These are phyloP conservation scores for Sesia bembeciformis DNA, from an alignment of 2,888 invertebrate genomes.

Conservation along the genomic window DNA sequence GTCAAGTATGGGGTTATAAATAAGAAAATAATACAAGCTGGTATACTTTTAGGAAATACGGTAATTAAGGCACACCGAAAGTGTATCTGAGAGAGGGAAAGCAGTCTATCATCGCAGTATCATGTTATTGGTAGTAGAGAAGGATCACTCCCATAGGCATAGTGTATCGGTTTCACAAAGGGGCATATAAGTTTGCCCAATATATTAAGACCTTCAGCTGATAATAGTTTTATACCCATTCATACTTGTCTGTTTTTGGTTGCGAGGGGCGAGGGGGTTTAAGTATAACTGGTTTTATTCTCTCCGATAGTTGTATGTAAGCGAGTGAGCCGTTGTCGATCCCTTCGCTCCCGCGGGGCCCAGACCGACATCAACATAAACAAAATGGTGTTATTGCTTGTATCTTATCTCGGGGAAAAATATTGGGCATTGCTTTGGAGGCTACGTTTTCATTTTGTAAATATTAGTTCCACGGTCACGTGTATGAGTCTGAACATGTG, in stretches of 20 bases:
- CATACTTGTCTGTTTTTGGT: constrained; percentile 6
- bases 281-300: constrained; percentile 18
- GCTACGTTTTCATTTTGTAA: constrained; percentile 10
- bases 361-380: constrained; percentile 60
- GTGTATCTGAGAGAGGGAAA: not conserved
- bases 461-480: constrained; percentile 1
- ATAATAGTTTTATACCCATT: constrained; percentile 10
- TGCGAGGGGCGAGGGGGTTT: constrained; percentile 16
- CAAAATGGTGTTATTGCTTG: constrained; percentile 61
- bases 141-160: constrained; percentile 32
- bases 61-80: too few relatives aligned
- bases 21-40: too few relatives aligned
- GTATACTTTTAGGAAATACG: too few relatives aligned
- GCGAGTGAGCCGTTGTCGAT: constrained; percentile 19
- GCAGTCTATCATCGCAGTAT: constrained; percentile 29
- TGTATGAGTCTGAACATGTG: too few relatives aligned
- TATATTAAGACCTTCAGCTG: constrained; percentile 14
- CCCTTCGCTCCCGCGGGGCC: constrained; percentile 31
- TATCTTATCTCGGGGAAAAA: constrained; percentile 57
- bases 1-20: too few relatives aligned
- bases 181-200: constrained; percentile 22
- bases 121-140: constrained; percentile 27
- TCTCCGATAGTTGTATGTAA: constrained; percentile 39
- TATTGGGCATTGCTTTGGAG: constrained; percentile 27
- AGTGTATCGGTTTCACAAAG: constrained; percentile 27